phyloP scores from a whole-genome alignment of 2,797 vertebrate species.

The Myoxocephalus aenaeus region DNA sequence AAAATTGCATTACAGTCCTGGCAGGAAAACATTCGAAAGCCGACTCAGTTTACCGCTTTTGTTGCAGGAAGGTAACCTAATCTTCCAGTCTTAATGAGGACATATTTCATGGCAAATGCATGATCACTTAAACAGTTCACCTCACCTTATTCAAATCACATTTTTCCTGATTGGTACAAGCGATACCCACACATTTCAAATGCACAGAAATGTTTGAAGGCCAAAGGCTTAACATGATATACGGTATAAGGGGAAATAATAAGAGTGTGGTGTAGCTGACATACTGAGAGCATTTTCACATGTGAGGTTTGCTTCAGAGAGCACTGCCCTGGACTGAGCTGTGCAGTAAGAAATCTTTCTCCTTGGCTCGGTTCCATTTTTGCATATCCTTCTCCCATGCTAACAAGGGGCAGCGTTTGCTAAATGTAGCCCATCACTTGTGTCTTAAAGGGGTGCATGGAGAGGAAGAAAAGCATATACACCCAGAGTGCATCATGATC shows the following conservation, averaged over 20 bases:
- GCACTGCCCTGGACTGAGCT: conserved; percentile 45
- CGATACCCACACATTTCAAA: conserved; percentile 68
- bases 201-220: conserved; percentile 63
- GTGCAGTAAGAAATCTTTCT: conserved; percentile 38
- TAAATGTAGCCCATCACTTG: conserved; percentile 65
- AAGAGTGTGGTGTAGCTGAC: conserved; percentile 57
- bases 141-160: conserved; percentile 80
- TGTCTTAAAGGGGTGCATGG: conserved; percentile 63
- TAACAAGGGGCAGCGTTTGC: conserved; percentile 68
- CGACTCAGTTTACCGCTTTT: conserved; percentile 72
- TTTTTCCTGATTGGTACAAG: conserved; percentile 75
- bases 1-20: conserved; percentile 79
- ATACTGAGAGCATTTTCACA: conserved; percentile 69
- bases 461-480: conserved; percentile 67
- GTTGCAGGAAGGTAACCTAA: conserved; percentile 75
- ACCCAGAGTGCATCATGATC: conserved; percentile 76
- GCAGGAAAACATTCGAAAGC: conserved; percentile 68
- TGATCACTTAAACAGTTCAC: conserved; percentile 84
- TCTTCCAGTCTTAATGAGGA: conserved; percentile 80
- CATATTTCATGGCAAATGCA: conserved; percentile 85
- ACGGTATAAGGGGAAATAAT: conserved; percentile 64
- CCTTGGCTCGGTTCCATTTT: conserved; percentile 52
- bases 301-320: conserved; percentile 64
- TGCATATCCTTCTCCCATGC: conserved; percentile 45
- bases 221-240: conserved; percentile 73